Base-by-base conservation (phyloP, 2,797 vertebrate species). In the Pangasius macronema region DNA sequence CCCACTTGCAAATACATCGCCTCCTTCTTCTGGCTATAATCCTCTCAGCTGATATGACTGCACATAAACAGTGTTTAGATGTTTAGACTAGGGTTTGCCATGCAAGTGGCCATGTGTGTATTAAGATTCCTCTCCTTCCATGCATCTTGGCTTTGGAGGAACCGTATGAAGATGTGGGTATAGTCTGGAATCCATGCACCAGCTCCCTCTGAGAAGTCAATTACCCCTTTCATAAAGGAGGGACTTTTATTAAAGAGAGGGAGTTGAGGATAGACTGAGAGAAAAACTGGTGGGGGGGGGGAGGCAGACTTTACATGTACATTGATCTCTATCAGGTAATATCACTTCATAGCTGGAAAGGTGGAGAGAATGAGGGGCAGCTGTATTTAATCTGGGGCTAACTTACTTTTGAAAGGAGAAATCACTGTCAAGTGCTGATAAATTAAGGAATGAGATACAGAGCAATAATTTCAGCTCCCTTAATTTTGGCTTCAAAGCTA, bases 61-160 rank as follows among this genome's bases (percentile, higher is more conserved):
- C 72, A 49, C 24, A n/a, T 76, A 51, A 76, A n/a, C 46, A 76
- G 42, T 16, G 13, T 14, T 76, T 16, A 5, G 24, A 75, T 75
- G 4, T 75, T 49, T n/a, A 14, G 39, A 73, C 42, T 49, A 2
- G 13, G 13, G 27, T 77, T 77, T 77, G 27, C 30, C 9, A 9
- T 9, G 6, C 16, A 18, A 77, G 30, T 79, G 53, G 46, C 18
- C 39, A 27, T 67, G 27, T 30, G 77, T 82, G 57, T 92, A 94
- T 93, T 94, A 93, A 93, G 93, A 93, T 94, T 93, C 90, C 91
- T 87, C 91, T 83, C 91, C 89, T 46, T 46, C 42, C 85, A 90
- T 92, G 77, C 90, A 87, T 53, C 36, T 91, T 91, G 92, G 93
- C 92, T 93, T 92, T 94, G 92, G 91, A 89, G 93, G 95, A 94